These are phyloP conservation scores for Platycheirus albimanus DNA, from an alignment of 2,888 invertebrate species.

Conservation along the genomic window DNA sequence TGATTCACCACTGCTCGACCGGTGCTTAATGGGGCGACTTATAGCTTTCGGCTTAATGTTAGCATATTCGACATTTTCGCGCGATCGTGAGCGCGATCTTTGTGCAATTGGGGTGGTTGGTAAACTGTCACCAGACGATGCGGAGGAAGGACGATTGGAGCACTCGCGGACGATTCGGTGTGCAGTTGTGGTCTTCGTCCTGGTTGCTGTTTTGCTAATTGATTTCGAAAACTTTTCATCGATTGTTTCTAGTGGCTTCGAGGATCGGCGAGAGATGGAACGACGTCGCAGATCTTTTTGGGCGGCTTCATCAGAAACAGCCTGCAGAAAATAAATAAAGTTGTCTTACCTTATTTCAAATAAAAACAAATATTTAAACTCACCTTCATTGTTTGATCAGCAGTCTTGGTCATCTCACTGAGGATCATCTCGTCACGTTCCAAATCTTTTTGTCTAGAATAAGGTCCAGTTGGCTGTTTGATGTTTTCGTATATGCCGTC, in stretches of 20 bases:
- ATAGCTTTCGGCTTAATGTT: slow-evolving; percentile 69
- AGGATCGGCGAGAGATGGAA: slow-evolving; percentile 79
- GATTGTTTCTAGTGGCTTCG: slow-evolving; percentile 81
- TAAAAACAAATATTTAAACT: too few relatives aligned
- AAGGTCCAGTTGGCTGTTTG: slow-evolving; percentile 73
- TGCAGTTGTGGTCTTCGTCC: slow-evolving; percentile 78
- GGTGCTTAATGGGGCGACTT: slow-evolving; percentile 77
- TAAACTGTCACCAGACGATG: slow-evolving; percentile 80
- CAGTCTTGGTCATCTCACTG: slow-evolving; percentile 85
- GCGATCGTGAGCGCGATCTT: slow-evolving; percentile 77
- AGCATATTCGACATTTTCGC: slow-evolving; percentile 75
- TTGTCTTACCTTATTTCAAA: too few relatives aligned
- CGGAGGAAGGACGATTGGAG: slow-evolving; percentile 79
- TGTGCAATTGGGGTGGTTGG: slow-evolving; percentile 77
- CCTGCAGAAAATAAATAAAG: slow-evolving; percentile 77
- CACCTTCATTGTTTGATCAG: slow-evolving; percentile 84
- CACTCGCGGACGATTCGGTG: slow-evolving; percentile 71
- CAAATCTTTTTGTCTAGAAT: slow-evolving; percentile 80
- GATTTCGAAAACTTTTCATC: slow-evolving; percentile 79
- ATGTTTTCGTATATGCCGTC: slow-evolving; percentile 68
- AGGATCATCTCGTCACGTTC: slow-evolving; percentile 83
- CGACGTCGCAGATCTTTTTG: slow-evolving; percentile 81
- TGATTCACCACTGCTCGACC: slow-evolving; percentile 76
- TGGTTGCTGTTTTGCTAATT: slow-evolving; percentile 78
- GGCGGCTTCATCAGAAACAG: slow-evolving; percentile 84